Percentiles rank a stretch among this genome's conserved stretches.
Evolutionary conservation across 2,797 vertebrate genomes (phyloP).

Genomic region (Chiroxiphia lanceolata): DNA sequence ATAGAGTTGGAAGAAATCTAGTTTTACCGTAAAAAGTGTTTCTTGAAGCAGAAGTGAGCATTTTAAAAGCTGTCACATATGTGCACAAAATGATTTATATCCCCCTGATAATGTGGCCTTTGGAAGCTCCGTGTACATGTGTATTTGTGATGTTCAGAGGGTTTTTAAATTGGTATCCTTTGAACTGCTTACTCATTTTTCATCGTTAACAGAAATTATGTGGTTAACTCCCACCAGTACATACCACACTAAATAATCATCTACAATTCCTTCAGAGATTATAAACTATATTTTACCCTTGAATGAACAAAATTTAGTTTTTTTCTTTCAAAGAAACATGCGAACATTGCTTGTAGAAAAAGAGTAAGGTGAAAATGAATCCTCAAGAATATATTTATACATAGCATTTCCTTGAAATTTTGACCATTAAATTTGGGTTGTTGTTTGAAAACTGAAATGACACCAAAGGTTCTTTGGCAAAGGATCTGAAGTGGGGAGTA

Average conservation of each 20-base stretch:
- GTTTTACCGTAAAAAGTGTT: background rate
- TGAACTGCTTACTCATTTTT: background rate
- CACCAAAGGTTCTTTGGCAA: conserved; percentile 39
- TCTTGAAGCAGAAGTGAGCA: background rate
- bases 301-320: background rate
- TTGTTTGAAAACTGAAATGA: conserved; percentile 59
- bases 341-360: background rate
- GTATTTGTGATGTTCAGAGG: background rate
- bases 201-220: background rate
- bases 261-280: background rate
- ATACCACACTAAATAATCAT: background rate
- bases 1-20: background rate
- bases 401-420: background rate
- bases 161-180: background rate
- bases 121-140: background rate
- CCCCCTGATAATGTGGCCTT: background rate
- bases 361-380: background rate
- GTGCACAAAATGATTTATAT: background rate
- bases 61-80: background rate
- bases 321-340: background rate
- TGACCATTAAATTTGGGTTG: conserved; percentile 22
- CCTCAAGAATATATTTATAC: background rate
- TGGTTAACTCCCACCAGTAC: background rate
- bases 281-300: background rate
- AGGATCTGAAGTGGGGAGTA: conserved; percentile 47